These are phyloP conservation scores for cat (Felis catus) DNA, from an alignment of 2,113 vertebrate genomes.

Conservation along the genomic window DNA sequence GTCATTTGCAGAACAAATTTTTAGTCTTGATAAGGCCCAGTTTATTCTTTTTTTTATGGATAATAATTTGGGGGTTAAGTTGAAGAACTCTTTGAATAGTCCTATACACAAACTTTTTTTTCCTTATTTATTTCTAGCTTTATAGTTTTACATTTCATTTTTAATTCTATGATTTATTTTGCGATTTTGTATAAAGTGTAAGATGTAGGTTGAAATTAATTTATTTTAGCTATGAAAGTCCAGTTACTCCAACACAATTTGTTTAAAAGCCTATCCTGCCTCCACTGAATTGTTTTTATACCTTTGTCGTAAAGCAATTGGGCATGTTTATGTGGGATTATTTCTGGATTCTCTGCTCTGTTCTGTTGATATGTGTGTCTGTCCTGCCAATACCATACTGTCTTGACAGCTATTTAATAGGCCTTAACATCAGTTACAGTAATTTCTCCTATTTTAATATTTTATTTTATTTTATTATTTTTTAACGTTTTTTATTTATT, in stretches of 20 bases:
- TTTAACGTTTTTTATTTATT: too few relatives aligned
- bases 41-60: not conserved
- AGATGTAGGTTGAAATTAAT: not conserved
- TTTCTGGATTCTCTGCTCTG: not conserved
- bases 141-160: not conserved
- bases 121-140: not conserved
- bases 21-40: not conserved
- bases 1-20: not conserved
- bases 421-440: not conserved
- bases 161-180: not conserved
- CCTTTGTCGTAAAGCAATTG: not conserved
- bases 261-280: not conserved
- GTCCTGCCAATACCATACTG: not conserved
- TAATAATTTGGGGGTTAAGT: not conserved
- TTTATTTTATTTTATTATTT: too few relatives aligned
- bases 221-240: not conserved
- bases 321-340: not conserved
- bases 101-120: not conserved
- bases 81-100: not conserved
- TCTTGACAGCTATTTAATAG: not conserved
- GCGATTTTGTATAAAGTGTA: not conserved
- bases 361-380: not conserved
- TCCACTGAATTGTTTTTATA: not conserved
- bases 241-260: not conserved
- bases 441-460: not conserved